Percentiles rank a stretch among this genome's conserved stretches.
Conservation (phyloP, 2,888 invertebrate genomes). For the Drosophila pegasa region DNA sequence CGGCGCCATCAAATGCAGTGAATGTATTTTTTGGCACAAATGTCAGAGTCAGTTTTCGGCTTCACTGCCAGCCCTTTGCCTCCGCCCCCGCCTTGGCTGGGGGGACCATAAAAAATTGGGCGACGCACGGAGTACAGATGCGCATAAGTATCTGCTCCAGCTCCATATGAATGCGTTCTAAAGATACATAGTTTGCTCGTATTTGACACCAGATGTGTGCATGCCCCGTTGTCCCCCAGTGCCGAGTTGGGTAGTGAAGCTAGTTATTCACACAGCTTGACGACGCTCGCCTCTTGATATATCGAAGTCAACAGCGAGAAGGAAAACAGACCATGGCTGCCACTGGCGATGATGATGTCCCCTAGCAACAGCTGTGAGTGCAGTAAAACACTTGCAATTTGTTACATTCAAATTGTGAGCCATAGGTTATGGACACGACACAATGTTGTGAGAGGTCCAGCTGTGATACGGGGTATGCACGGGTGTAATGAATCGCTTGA, state of each 20-base stretch:
- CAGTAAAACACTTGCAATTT: constrained; percentile 66
- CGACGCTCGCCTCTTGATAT: constrained; percentile 63
- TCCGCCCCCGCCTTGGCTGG: constrained; percentile 32
- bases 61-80: constrained; percentile 10
- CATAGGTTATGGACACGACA: constrained; percentile 28
- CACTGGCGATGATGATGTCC: constrained; percentile 5
- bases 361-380: constrained; percentile 63
- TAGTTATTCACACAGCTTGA: constrained; percentile 56
- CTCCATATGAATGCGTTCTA: constrained; percentile 44
- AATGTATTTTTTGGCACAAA: constrained; percentile 19
- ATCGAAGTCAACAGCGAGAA: constrained; percentile 58
- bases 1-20: constrained; percentile 71
- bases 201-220: constrained; percentile 40
- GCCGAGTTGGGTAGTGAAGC: constrained; percentile 46
- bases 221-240: constrained; percentile 10
- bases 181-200: constrained; percentile 45
- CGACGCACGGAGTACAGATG: constrained; percentile 49
- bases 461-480: neutral
- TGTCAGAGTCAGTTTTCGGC: constrained; percentile 19
- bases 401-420: constrained; percentile 28
- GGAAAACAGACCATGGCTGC: constrained; percentile 9
- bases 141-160: constrained; percentile 41
- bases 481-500: neutral
- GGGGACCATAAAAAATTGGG: constrained; percentile 66
- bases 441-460: constrained; percentile 36